Evolutionary conservation across 2,113 vertebrate genomes (phyloP).

Genomic region (Willisornis vidua): DNA sequence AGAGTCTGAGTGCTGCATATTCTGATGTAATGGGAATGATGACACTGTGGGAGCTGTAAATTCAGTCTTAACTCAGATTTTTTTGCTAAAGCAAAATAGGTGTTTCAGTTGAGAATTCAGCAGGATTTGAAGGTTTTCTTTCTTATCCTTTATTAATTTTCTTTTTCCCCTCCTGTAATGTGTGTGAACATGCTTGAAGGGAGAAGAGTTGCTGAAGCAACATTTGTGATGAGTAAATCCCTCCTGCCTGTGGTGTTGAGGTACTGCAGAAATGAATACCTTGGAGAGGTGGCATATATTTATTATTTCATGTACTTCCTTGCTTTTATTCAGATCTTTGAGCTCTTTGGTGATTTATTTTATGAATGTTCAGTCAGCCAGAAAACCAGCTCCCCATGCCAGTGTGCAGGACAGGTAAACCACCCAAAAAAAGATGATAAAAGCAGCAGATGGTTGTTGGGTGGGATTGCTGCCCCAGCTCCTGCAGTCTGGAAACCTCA

Average conservation of each 20-base stretch:
- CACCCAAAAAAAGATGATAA: no score
- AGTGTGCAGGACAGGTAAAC: no score
- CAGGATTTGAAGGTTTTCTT: not conserved
- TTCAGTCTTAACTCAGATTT: not conserved
- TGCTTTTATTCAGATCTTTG: not conserved
- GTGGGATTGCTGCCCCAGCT: not conserved
- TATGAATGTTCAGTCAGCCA: not conserved
- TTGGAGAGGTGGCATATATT: not conserved
- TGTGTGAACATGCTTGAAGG: not conserved
- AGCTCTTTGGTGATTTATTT: not conserved
- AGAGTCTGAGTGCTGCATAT: not conserved
- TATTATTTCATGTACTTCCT: not conserved
- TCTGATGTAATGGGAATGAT: not conserved
- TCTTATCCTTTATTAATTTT: not conserved
- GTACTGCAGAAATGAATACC: not conserved
- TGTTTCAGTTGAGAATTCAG: not conserved
- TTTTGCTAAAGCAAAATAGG: not conserved
- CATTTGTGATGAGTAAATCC: not conserved
- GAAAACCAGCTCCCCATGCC: not conserved
- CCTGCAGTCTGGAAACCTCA: not conserved
- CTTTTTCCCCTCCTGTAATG: fast-evolving
- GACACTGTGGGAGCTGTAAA: not conserved
- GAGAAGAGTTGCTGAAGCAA: not conserved
- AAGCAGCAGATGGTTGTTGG: not conserved
- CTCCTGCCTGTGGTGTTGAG: not conserved